Conservation (phyloP, 2,797 vertebrate species). For the Macroramphosus scolopax region DNA sequence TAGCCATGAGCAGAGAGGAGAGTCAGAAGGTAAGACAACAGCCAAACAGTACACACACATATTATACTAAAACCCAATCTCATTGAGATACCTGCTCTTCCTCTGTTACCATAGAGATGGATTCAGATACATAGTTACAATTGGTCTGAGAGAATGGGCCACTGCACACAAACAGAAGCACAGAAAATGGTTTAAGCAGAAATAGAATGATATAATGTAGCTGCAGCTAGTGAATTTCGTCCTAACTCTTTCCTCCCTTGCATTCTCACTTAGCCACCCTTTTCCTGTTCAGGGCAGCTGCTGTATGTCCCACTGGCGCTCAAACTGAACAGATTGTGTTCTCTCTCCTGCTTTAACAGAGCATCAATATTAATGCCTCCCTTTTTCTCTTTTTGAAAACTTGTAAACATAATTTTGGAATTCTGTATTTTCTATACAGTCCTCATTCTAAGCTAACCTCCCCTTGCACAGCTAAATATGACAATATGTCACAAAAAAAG, state of each 20-base stretch:
- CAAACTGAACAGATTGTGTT: not conserved
- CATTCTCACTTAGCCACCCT: not conserved
- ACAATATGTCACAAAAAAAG: no score
- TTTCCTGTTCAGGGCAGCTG: not conserved
- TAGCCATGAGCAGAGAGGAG: conserved; percentile 95
- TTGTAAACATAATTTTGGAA: not conserved
- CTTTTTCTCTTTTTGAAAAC: not conserved
- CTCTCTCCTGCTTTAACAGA: not conserved
- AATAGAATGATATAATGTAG: no score
- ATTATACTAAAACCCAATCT: no score
- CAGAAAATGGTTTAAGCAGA: no score
- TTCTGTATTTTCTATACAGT: not conserved
- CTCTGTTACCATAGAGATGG: conserved; percentile 77
- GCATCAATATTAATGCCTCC: not conserved
- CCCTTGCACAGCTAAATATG: conserved; percentile 28
- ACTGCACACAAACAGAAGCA: no score
- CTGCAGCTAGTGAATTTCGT: not conserved
- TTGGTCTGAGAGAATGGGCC: no score
- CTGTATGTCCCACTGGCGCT: not conserved
- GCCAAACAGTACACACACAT: conserved; percentile 1
- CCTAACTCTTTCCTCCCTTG: not conserved
- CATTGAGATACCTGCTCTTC: not conserved
- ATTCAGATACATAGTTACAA: no score
- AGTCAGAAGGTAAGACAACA: conserved; percentile 84
- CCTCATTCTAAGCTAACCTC: conserved; percentile 1